Conservation (phyloP, 2,888 invertebrate genomes). For the Panorpa germanica region DNA sequence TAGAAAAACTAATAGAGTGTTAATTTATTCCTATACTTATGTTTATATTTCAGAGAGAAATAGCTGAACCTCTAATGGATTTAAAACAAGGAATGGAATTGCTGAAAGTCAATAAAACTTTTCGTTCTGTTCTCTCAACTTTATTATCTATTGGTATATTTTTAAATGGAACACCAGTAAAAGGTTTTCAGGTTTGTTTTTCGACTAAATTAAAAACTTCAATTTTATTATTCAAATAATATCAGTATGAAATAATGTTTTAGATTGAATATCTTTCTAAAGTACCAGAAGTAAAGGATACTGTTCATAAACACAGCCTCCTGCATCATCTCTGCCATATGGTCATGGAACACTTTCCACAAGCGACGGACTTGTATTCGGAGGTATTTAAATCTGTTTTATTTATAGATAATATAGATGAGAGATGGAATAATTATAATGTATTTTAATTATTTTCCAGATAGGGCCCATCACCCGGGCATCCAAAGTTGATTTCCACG, state of each 20-base stretch:
- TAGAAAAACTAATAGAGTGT: slow-evolving; percentile 1
- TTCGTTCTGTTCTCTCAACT: slow-evolving; percentile 85
- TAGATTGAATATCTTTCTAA: slow-evolving; percentile 84
- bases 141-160: slow-evolving; percentile 91
- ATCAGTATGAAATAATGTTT: too few species aligned
- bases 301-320: slow-evolving; percentile 95
- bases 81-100: slow-evolving; percentile 91
- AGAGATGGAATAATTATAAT: too few species aligned
- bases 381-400: slow-evolving; percentile 40
- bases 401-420: too few species aligned
- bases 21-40: slow-evolving; percentile 4
- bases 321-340: slow-evolving; percentile 94
- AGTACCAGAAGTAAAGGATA: slow-evolving; percentile 97
- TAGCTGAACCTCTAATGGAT: slow-evolving; percentile 97
- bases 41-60: slow-evolving; percentile 48
- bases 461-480: slow-evolving; percentile 80
- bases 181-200: slow-evolving; percentile 96
- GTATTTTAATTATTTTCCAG: too few species aligned
- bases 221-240: not conserved
- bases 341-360: slow-evolving; percentile 91
- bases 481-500: slow-evolving; percentile 90
- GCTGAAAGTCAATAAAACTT: slow-evolving; percentile 79
- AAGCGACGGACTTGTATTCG: slow-evolving; percentile 91
- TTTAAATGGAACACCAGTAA: slow-evolving; percentile 79
- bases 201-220: slow-evolving; percentile 44